phyloP scores from a whole-genome alignment of 2,113 vertebrate genomes.

The Tapirus terrestris region DNA sequence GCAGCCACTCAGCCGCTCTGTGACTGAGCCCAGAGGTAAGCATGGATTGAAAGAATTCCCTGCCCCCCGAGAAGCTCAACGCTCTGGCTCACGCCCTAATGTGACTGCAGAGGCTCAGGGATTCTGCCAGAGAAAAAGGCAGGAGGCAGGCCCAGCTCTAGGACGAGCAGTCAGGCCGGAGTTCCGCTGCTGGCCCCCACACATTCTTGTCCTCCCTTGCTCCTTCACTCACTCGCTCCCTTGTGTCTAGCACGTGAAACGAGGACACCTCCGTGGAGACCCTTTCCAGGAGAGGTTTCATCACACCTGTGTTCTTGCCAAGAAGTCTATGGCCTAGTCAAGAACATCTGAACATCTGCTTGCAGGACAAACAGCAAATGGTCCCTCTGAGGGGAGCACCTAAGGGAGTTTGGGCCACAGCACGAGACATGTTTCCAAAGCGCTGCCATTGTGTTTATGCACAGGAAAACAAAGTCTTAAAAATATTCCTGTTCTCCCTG shows the following conservation, averaged over 20 bases:
- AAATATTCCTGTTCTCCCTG: fast-evolving
- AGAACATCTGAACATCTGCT: background rate
- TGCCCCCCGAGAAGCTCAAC: slow-evolving; percentile 5
- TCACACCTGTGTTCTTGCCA: background rate
- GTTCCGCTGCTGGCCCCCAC: background rate
- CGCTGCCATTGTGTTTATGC: fast-evolving
- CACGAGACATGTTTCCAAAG: background rate
- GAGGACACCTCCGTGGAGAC: background rate
- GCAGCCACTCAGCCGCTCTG: fast-evolving
- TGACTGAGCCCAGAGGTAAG: background rate
- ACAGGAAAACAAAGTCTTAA: background rate
- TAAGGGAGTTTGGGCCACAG: background rate
- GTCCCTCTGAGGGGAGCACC: background rate
- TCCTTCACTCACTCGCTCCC: background rate
- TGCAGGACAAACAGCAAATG: fast-evolving
- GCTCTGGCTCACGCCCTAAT: background rate
- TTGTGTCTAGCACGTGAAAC: fast-evolving
- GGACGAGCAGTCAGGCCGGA: too few species aligned
- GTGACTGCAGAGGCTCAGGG: background rate
- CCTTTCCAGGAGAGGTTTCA: background rate
- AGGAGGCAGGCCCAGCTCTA: background rate
- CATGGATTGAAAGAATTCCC: background rate
- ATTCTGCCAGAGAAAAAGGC: background rate
- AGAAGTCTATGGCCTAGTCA: background rate
- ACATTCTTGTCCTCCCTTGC: fast-evolving